Evolutionary conservation across 1,140 invertebrate species (phyloP).

Genomic region (Aphelinus atriplicis): DNA sequence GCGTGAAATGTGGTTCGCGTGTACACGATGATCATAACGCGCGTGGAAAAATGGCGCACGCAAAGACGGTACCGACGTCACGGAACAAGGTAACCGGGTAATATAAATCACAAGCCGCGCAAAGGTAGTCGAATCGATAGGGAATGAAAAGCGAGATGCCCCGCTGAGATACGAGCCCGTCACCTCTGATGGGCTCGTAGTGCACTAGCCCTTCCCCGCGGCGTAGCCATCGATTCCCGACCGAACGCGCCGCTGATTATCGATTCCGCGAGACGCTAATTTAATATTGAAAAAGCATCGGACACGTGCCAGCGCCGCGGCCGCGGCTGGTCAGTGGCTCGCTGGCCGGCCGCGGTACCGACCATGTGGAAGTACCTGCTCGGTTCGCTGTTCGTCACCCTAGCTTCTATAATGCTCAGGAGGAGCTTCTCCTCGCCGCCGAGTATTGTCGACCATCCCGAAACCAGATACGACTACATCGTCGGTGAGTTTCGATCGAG

Average conservation of each 20-base stretch:
- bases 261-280: constrained; percentile 56
- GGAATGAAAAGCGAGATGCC: too few relatives aligned
- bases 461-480: constrained; percentile 58
- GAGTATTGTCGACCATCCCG: constrained; percentile 54
- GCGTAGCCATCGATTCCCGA: too few relatives aligned
- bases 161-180: too few relatives aligned
- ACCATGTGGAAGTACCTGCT: constrained; percentile 59
- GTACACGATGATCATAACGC: too few relatives aligned
- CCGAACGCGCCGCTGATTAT: constrained; percentile 33
- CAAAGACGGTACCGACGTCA: too few relatives aligned
- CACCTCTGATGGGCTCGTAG: too few relatives aligned
- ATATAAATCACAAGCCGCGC: too few relatives aligned
- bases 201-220: too few relatives aligned
- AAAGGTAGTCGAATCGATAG: too few relatives aligned
- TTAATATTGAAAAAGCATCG: constrained; percentile 58
- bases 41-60: too few relatives aligned
- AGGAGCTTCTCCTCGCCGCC: constrained; percentile 51
- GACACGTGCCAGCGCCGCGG: background rate
- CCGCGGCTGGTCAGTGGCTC: background rate
- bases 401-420: constrained; percentile 55
- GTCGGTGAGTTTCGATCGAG: constrained; percentile 51
- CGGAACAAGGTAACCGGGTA: too few relatives aligned
- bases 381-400: constrained; percentile 48
- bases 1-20: too few relatives aligned
- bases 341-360: background rate